A percentile compares a stretch with the other conserved stretches of the same genome.
Conservation (phyloP, 2,797 vertebrate species). For the Tarsius wallacei region DNA sequence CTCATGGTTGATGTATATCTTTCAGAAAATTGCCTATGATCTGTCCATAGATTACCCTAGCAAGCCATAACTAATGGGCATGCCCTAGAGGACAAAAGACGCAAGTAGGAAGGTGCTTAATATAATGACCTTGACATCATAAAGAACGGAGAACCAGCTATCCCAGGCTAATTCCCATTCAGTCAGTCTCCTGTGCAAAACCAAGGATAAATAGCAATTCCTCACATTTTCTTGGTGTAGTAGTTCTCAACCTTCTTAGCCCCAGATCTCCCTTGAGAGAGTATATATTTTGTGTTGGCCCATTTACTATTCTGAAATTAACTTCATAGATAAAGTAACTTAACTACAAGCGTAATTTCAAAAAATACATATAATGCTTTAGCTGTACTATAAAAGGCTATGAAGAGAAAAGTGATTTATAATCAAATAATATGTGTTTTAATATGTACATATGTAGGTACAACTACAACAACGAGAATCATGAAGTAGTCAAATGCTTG, state of each 20-base stretch:
- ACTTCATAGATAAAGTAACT: conserved; percentile 17
- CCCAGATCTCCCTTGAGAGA: not conserved
- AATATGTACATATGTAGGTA: conserved; percentile 9
- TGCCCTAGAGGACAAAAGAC: not conserved
- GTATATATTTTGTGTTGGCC: not conserved
- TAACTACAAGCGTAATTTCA: conserved; percentile 17
- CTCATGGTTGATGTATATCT: not conserved
- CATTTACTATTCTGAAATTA: conserved; percentile 53
- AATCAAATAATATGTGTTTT: not conserved
- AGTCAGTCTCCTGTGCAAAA: not conserved
- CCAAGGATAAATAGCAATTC: not conserved
- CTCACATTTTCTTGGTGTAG: not conserved
- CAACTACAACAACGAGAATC: not conserved
- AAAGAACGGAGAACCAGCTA: not conserved
- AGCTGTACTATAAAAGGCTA: not conserved
- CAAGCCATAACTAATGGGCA: not conserved
- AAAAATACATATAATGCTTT: not conserved
- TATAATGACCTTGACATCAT: not conserved
- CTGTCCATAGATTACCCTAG: not conserved
- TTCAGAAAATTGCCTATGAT: conserved; percentile 27
- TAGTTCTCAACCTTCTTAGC: not conserved
- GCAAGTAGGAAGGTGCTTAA: not conserved
- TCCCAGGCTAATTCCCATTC: not conserved
- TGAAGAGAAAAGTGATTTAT: conserved; percentile 2
- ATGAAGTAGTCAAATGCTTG: not conserved